These are phyloP conservation scores for Anorthoa munda DNA, from an alignment of 2,888 invertebrate genomes.

Conservation along the genomic window DNA sequence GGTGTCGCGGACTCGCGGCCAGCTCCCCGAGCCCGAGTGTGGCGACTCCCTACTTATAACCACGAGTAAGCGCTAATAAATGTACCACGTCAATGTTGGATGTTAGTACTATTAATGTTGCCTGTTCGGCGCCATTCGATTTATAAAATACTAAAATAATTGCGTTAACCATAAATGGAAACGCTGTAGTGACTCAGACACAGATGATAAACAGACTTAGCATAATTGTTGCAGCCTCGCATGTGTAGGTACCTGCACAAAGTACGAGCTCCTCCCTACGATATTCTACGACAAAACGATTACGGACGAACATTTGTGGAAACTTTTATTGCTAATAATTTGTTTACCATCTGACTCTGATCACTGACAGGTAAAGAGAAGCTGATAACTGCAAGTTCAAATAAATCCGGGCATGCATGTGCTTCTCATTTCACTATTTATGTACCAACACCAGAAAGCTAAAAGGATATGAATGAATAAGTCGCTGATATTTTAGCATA, in stretches of 20 bases:
- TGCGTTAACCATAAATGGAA: conserved; percentile 69
- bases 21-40: conserved; percentile 74
- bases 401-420: not conserved
- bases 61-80: conserved; percentile 66
- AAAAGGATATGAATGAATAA: too few species aligned
- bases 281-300: not conserved
- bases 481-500: too few species aligned
- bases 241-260: conserved; percentile 49
- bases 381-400: not conserved
- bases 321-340: not conserved
- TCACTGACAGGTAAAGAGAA: not conserved
- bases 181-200: conserved; percentile 68
- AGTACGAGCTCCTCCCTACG: conserved; percentile 13
- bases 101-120: conserved; percentile 71
- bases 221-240: conserved; percentile 64
- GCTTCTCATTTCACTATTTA: not conserved
- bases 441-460: not conserved
- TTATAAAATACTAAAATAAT: conserved; percentile 73
- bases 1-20: conserved; percentile 77
- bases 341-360: not conserved
- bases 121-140: conserved; percentile 67
- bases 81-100: conserved; percentile 71
- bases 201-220: conserved; percentile 65
- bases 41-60: conserved; percentile 57
- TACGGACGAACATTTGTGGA: not conserved